phyloP scores from a whole-genome alignment of 1,140 invertebrate genomes.

The Micrasema longulum region DNA sequence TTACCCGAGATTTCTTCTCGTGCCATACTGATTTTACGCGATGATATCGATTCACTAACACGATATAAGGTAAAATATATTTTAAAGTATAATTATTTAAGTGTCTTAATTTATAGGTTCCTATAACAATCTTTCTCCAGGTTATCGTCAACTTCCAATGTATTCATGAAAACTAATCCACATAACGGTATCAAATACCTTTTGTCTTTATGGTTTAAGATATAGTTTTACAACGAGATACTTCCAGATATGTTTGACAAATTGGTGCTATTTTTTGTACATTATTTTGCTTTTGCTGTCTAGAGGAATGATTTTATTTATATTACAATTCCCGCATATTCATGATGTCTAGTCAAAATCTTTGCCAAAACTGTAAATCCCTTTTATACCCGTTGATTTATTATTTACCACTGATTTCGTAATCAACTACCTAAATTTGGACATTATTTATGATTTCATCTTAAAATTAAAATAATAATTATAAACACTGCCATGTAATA shows the following conservation, averaged over 20 bases:
- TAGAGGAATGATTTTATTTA: too few relatives aligned
- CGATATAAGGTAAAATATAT: too few relatives aligned
- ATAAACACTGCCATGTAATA: conserved; percentile 53
- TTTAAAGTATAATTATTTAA: conserved; percentile 21
- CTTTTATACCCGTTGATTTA: too few relatives aligned
- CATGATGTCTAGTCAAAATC: conserved; percentile 14
- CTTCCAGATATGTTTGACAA: background rate
- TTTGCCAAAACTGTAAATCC: background rate
- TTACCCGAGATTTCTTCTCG: too few relatives aligned
- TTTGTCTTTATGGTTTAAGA: conserved; percentile 25
- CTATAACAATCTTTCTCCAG: conserved; percentile 12
- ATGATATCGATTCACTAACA: too few relatives aligned
- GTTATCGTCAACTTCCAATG: conserved; percentile 9
- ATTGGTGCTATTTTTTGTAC: conserved; percentile 22
- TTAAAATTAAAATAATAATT: conserved; percentile 33
- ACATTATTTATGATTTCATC: conserved; percentile 21
- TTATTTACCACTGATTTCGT: background rate
- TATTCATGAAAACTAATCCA: conserved; percentile 3
- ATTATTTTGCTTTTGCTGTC: too few relatives aligned
- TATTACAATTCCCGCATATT: too few relatives aligned
- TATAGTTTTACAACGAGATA: conserved; percentile 5
- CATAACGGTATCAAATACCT: conserved; percentile 31
- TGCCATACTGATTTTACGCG: too few relatives aligned
- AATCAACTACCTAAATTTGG: conserved; percentile 5
- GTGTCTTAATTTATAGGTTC: conserved; percentile 33